phyloP scores from a whole-genome alignment of 1,140 invertebrate species.

The Cydia fagiglandana region DNA sequence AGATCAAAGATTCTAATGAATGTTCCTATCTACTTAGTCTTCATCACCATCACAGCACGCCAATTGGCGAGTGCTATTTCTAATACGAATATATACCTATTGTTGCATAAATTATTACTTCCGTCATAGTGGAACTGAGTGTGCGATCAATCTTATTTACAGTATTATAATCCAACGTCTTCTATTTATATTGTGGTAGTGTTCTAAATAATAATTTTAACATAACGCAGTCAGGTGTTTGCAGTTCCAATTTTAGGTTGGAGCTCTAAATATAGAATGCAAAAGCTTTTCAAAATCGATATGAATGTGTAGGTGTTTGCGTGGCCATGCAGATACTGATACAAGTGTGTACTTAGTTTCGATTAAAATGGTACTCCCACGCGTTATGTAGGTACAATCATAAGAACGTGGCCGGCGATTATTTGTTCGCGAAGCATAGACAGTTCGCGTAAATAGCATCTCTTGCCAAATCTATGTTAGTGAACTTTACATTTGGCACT shows the following conservation, averaged over 20 bases:
- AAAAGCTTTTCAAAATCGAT: conserved; percentile 23
- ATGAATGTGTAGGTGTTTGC: conserved; percentile 21
- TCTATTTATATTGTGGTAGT: background rate
- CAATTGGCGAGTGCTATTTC: conserved; percentile 39
- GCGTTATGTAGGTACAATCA: conserved; percentile 35
- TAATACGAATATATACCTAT: conserved; percentile 22
- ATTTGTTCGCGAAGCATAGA: conserved; percentile 50
- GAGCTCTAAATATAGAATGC: background rate
- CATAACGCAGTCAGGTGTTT: background rate
- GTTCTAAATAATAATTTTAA: background rate
- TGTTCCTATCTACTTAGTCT: background rate
- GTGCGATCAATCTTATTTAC: background rate
- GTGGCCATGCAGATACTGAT: background rate
- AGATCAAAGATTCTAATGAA: too few relatives aligned
- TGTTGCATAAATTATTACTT: conserved; percentile 25
- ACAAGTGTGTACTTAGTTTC: conserved; percentile 12
- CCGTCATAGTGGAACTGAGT: conserved; percentile 6
- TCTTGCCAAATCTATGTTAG: conserved; percentile 69
- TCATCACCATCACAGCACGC: conserved; percentile 35
- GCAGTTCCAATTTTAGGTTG: background rate
- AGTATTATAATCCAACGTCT: background rate
- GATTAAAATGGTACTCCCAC: conserved; percentile 27
- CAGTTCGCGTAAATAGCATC: conserved; percentile 56
- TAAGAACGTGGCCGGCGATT: conserved; percentile 40
- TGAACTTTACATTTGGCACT: conserved; percentile 76